These are phyloP conservation scores for Halyomorpha halys DNA, from an alignment of 1,140 invertebrate species.

Conservation along the genomic window DNA sequence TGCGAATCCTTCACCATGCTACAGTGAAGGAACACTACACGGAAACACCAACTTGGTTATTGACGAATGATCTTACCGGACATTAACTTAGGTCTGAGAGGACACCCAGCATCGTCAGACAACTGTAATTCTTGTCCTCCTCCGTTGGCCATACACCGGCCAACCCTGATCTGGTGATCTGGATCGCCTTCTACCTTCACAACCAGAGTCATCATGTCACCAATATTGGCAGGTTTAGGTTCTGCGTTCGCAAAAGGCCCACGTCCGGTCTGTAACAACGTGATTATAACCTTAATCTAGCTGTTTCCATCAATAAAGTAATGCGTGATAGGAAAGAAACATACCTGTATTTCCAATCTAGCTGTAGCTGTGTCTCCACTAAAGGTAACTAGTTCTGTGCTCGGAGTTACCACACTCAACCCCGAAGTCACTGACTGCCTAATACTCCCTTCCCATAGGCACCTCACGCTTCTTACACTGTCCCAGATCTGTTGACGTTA, in stretches of 20 bases:
- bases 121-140: conserved; percentile 40
- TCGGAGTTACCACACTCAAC: conserved; percentile 67
- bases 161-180: conserved; percentile 65
- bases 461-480: conserved; percentile 61
- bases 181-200: conserved; percentile 69
- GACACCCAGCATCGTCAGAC: conserved; percentile 66
- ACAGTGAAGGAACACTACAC: too few relatives aligned
- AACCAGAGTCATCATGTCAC: conserved; percentile 70
- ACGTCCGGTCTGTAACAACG: conserved; percentile 47
- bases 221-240: conserved; percentile 69
- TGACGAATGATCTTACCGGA: background rate
- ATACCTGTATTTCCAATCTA: conserved; percentile 58
- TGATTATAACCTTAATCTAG: background rate
- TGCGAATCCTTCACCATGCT: too few relatives aligned
- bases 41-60: too few relatives aligned
- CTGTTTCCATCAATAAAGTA: background rate
- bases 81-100: conserved; percentile 70
- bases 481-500: conserved; percentile 52
- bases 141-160: conserved; percentile 66
- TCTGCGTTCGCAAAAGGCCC: conserved; percentile 66
- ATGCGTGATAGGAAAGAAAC: background rate
- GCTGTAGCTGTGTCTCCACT: conserved; percentile 72
- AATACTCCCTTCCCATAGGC: conserved; percentile 70
- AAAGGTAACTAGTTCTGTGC: conserved; percentile 69
- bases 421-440: conserved; percentile 62